Base-by-base conservation (phyloP, 1,140 invertebrate genomes). In the Lerema accius region DNA sequence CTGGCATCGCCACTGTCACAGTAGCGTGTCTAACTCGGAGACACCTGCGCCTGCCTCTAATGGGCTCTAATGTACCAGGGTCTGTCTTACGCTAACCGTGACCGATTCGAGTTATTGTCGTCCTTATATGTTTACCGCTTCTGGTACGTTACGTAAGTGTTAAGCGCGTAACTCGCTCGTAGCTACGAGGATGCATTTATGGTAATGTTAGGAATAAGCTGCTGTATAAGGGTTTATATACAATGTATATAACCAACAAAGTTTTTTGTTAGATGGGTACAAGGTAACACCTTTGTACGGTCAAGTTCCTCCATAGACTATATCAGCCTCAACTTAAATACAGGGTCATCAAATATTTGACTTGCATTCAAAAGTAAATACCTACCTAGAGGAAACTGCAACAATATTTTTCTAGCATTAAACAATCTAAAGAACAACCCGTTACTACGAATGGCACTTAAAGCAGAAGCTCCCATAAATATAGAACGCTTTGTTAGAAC, bases 31-130 rank as follows among this genome's bases (percentile, higher is more conserved):
- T 71, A 84, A 86, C 67, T 42, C 50, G 50, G 32, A 60, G 70
- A 77, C 84, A 86, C 84, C 84, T 86, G 84, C 82, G 71, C 62
- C 68, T 51, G 68, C 63, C 60, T 67, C 69, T 81, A 81, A 84
- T 82, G 81, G 71, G 19, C 69, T 59, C 71, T 85, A 82, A 85
- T 83, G 79, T 39, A 59, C 23, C 72, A 63, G 65, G 53, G 73
- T 72, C 76, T 78, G 77, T 82, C 78, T 82, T 80, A 80, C 76
- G 69, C 68, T 71, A 70, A 71, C 77, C 78, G 70, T 78, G 73
- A 74, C 78, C 55, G 68, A 84, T 78, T 65, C 70, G 50, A 66
- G 48, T 76, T 63, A 80, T 73, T 73, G 60, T 65, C 64, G 69
- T 69, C 74, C 71, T 79, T 73, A 71, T 63, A 58, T 61, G 59